Conservation (phyloP, 2,888 invertebrate genomes). For the Volucella bombylans region DNA sequence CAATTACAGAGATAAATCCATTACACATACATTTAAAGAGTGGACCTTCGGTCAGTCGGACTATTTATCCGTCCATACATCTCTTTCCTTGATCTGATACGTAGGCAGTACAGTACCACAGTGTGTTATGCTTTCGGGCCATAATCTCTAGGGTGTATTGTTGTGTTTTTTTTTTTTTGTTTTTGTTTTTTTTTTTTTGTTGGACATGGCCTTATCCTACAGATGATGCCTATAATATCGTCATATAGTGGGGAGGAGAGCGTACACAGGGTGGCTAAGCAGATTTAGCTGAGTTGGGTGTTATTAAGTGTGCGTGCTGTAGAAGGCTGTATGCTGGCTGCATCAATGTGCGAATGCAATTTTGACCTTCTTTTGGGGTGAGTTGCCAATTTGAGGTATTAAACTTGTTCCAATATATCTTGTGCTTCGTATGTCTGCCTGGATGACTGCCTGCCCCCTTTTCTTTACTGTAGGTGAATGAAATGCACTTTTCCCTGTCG, state of each 20-base stretch:
- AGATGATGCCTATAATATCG: not conserved
- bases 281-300: too few relatives aligned
- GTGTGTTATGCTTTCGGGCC: constrained; percentile 36
- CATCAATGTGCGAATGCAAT: constrained; percentile 47
- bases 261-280: not conserved
- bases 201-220: not conserved
- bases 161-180: not conserved
- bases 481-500: constrained; percentile 55
- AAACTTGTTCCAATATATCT: constrained; percentile 28
- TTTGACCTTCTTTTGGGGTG: constrained; percentile 45
- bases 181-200: not conserved
- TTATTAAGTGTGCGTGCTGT: constrained; percentile 4
- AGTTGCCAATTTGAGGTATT: constrained; percentile 55
- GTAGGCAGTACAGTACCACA: not conserved
- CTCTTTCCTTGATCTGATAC: not conserved
- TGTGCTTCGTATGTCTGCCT: constrained; percentile 9
- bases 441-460: not conserved
- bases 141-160: constrained; percentile 28
- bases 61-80: not conserved
- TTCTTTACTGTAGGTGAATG: constrained; percentile 46
- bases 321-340: constrained; percentile 1
- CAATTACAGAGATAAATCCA: constrained; percentile 3
- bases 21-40: constrained; percentile 30
- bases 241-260: not conserved
- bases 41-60: not conserved